phyloP scores from a whole-genome alignment of 2,888 invertebrate genomes.

The Heliconius erato region DNA sequence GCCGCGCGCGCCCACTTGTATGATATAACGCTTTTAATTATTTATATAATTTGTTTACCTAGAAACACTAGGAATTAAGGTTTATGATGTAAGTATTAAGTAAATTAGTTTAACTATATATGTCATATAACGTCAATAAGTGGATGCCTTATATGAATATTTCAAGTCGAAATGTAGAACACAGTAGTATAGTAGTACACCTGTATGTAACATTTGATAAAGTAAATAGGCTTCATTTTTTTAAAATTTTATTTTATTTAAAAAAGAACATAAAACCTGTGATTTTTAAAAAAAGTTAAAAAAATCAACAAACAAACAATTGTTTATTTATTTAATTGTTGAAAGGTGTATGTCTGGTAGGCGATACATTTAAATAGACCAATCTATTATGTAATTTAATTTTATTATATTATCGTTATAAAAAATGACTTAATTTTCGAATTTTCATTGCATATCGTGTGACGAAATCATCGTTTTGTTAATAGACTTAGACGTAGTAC shows the following conservation, averaged over 20 bases:
- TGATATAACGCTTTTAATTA: background rate
- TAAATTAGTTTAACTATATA: background rate
- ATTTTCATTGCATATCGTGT: background rate
- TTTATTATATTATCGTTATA: background rate
- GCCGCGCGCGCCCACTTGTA: no score
- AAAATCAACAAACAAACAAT: no score
- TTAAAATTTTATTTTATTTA: no score
- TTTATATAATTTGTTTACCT: conserved; percentile 4
- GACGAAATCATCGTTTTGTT: background rate
- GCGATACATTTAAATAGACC: background rate
- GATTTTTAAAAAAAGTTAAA: no score
- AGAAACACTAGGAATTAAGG: conserved; percentile 8
- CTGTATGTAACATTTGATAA: background rate
- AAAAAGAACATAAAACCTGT: no score
- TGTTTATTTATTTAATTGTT: no score
- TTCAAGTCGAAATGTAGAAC: background rate
- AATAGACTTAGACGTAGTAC: background rate
- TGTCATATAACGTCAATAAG: background rate
- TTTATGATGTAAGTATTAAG: background rate
- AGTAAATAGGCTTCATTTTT: conserved; percentile 1
- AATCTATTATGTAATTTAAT: background rate
- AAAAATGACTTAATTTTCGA: background rate
- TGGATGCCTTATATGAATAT: background rate
- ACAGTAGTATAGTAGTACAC: background rate
- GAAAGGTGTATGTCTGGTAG: no score